Conservation (phyloP, 2,797 vertebrate species). For the Pelobates cultripes region DNA sequence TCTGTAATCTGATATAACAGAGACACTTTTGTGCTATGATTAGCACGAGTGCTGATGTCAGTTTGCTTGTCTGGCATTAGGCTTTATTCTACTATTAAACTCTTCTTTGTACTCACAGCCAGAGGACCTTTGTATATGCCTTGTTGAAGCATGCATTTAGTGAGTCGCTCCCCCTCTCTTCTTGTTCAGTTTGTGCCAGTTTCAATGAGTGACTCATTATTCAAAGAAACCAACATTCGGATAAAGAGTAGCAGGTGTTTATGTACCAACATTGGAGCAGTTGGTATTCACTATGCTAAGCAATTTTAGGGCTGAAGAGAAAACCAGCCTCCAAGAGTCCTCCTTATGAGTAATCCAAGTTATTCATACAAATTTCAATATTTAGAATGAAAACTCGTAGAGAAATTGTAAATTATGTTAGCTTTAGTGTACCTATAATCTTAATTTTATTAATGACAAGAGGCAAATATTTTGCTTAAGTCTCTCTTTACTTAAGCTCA, state of each 20-base stretch:
- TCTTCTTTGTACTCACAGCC: conserved; percentile 85
- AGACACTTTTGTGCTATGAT: conserved; percentile 89
- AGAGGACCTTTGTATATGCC: conserved; percentile 79
- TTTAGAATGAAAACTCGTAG: conserved; percentile 25
- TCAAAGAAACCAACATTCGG: conserved; percentile 69
- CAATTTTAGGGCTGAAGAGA: conserved; percentile 11
- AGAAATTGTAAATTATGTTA: neutral
- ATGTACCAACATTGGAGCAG: conserved; percentile 62
- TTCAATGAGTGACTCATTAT: conserved; percentile 74
- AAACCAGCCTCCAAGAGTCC: neutral
- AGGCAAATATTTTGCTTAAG: too few relatives aligned
- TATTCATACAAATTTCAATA: conserved; percentile 15
- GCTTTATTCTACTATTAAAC: conserved; percentile 83
- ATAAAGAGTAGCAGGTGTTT: conserved; percentile 76
- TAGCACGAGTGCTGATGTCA: conserved; percentile 86
- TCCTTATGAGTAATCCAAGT: conserved; percentile 41
- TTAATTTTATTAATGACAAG: too few relatives aligned
- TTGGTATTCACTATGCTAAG: conserved; percentile 43
- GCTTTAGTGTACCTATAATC: too few relatives aligned
- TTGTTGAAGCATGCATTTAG: conserved; percentile 75
- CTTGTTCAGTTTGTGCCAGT: conserved; percentile 69
- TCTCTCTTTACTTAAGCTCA: too few relatives aligned
- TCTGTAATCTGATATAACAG: conserved; percentile 77
- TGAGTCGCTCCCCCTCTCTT: conserved; percentile 78
- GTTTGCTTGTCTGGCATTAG: conserved; percentile 77